Evolutionary conservation across 2,888 invertebrate species (phyloP), one percentile per base, ranked within the genome.

Genomic region (Hyposoter didymator): DNA sequence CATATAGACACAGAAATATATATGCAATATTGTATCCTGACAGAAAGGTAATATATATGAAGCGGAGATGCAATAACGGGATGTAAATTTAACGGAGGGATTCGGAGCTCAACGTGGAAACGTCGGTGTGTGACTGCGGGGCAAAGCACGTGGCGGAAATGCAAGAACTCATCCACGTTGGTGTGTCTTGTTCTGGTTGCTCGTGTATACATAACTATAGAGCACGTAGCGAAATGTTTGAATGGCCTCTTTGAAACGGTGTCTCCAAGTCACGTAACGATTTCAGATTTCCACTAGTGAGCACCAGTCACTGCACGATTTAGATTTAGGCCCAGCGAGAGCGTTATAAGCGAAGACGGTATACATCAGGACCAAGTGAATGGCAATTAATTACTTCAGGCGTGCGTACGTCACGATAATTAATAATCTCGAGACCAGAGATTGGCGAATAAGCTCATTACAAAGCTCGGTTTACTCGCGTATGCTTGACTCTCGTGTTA

Each of bases 51-150:
- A 78, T 73, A 85, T 82, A 82, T 82, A 82, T 73, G 55, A 75
- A 75, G 67, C 55, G 10, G 59, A 72, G 82, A 82, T 76, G 85
- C 85, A 85, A 85, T 85, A 85, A 85, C 85, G 78, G 79, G 79
- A 85, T 85, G 85, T 80, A 85, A 85, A 85, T 83, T 83, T 83
- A 85, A 85, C 80, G 82, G 79, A 85, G 85, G 82, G 79, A 83
- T 83, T 79, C 82, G 76, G 80, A 73, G 59, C 79, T 45, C 66
- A 80, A 83, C 85, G 84, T 83, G 87, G 88, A 86, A 87, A 88
- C 84, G 85, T 87, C 88, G 82, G 70, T 75, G 62, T 80, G 6
- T 14, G 49, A 70, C 62, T 80, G 73, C 59, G 72, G 64, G 28
- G 76, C 14, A 7, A n/a, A 22, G 52, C 84, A 64, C 82, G 66